Evolutionary conservation across 2,888 invertebrate genomes (phyloP).

Genomic region (Platypus cylindrus): DNA sequence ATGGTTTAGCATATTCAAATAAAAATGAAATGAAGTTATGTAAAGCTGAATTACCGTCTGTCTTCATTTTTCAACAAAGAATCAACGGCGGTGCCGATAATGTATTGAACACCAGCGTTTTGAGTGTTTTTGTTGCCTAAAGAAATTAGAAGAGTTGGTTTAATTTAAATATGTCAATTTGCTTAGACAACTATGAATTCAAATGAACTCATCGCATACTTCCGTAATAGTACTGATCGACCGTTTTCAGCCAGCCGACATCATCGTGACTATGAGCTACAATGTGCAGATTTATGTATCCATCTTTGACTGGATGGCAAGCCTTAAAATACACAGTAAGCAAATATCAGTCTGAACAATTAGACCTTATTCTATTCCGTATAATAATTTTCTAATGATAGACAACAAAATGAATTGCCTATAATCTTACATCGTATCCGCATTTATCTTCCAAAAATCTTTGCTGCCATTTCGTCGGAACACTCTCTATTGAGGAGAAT

Average conservation of each 20-base stretch:
- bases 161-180: constrained; percentile 1
- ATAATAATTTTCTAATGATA: too few species aligned
- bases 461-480: too few species aligned
- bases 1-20: constrained; percentile 13
- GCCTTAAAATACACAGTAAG: constrained; percentile 43
- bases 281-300: constrained; percentile 67
- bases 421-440: too few species aligned
- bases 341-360: too few species aligned
- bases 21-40: neutral
- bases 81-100: constrained; percentile 55
- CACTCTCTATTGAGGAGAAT: too few species aligned
- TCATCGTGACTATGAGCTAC: constrained; percentile 87
- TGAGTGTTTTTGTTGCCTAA: constrained; percentile 34
- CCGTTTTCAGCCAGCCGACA: constrained; percentile 89
- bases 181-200: constrained; percentile 22
- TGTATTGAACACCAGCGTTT: constrained; percentile 51
- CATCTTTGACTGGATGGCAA: constrained; percentile 46
- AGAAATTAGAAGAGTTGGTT: constrained; percentile 2
- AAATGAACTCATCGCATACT: too few species aligned
- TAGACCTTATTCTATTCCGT: too few species aligned
- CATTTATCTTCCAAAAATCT: too few species aligned
- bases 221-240: constrained; percentile 86
- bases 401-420: too few species aligned
- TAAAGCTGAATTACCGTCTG: constrained; percentile 40
- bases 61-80: constrained; percentile 44